A percentile compares a stretch with the other conserved stretches of the same genome.
These are phyloP conservation scores for Cistogaster globosa DNA, from an alignment of 2,888 invertebrate species.

Conservation along the genomic window DNA sequence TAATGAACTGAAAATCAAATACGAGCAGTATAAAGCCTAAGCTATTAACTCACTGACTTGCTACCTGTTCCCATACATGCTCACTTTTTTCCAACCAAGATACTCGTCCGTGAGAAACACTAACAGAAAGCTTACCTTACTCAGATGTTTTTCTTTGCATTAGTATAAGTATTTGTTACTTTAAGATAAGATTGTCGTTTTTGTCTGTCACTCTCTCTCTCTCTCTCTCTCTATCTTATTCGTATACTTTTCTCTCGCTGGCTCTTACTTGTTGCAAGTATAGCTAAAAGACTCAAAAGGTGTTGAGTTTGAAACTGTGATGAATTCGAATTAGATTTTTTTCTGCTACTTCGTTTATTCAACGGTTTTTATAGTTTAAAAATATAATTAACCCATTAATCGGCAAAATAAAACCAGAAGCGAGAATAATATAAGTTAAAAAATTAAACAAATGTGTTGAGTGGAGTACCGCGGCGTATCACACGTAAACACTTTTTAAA, in stretches of 20 bases:
- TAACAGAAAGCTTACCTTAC: conserved; percentile 39
- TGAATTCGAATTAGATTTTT: conserved; percentile 10
- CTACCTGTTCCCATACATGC: conserved; percentile 59
- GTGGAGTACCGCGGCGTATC: too few relatives aligned
- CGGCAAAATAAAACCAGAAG: too few relatives aligned
- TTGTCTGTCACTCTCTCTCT: background rate
- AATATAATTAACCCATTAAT: background rate
- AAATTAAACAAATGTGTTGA: too few relatives aligned
- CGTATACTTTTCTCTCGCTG: conserved; percentile 3
- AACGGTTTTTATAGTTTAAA: background rate
- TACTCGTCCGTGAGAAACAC: conserved; percentile 2
- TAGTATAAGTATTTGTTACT: conserved; percentile 22
- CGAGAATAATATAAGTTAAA: too few relatives aligned
- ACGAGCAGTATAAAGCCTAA: conserved; percentile 26
- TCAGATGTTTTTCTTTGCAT: conserved; percentile 30
- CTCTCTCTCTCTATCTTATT: conserved; percentile 3
- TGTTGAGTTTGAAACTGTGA: conserved; percentile 27
- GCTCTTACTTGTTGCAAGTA: conserved; percentile 7
- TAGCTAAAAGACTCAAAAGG: conserved; percentile 2
- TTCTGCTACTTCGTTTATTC: background rate
- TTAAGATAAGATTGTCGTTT: conserved; percentile 52
- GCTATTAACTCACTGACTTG: conserved; percentile 32
- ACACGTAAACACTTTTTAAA: too few relatives aligned
- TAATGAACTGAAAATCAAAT: conserved; percentile 55
- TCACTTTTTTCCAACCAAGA: conserved; percentile 1